phyloP scores from a whole-genome alignment of 2,888 invertebrate species.

The Schizaphis graminum region DNA sequence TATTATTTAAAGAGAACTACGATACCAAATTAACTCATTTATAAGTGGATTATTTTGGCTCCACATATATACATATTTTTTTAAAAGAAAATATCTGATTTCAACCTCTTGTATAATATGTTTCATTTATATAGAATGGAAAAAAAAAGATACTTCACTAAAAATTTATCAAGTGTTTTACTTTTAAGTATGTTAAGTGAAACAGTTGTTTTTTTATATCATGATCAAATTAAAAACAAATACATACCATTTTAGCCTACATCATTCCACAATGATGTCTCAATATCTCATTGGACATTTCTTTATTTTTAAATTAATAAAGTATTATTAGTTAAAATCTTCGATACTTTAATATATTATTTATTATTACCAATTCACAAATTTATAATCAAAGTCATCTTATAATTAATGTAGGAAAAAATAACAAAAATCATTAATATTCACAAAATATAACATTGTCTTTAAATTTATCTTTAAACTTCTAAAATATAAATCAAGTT shows the following conservation, averaged over 20 bases:
- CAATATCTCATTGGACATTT: fast-evolving
- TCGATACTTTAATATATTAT: background rate
- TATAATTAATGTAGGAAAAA: background rate
- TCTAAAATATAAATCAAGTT: background rate
- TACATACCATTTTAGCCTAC: background rate
- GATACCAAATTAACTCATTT: background rate
- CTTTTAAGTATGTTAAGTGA: background rate
- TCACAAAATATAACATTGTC: background rate
- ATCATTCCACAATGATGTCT: background rate
- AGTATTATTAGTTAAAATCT: background rate
- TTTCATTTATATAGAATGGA: background rate
- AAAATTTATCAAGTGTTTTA: background rate
- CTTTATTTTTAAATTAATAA: background rate
- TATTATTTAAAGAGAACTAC: background rate
- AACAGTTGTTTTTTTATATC: background rate
- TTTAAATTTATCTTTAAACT: background rate
- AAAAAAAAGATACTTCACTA: background rate
- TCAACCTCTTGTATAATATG: background rate
- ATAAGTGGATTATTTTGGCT: background rate
- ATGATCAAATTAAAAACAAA: background rate
- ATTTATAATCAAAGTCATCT: background rate
- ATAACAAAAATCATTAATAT: background rate
- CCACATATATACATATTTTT: background rate
- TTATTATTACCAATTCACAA: background rate
- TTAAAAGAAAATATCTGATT: background rate